These are phyloP conservation scores for Mugil cephalus DNA, from an alignment of 2,113 vertebrate genomes.

Conservation along the genomic window DNA sequence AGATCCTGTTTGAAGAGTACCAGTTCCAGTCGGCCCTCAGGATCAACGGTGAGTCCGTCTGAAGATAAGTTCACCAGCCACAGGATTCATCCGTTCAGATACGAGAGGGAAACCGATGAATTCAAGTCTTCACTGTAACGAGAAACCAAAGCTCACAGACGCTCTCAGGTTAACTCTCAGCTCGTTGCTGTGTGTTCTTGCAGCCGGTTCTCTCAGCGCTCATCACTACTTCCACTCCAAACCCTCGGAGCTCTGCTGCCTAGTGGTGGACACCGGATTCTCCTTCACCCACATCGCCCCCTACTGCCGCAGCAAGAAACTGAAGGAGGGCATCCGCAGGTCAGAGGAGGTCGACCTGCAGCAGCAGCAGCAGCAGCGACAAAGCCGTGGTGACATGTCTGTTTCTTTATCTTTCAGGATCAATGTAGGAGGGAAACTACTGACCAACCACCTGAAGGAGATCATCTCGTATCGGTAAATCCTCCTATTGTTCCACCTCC, in stretches of 20 bases:
- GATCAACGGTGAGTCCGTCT: slow-evolving; percentile 88
- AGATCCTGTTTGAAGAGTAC: slow-evolving; percentile 99
- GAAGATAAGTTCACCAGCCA: too few relatives aligned
- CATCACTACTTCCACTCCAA: slow-evolving; percentile 93
- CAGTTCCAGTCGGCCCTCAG: slow-evolving; percentile 96
- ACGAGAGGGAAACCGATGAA: too few relatives aligned
- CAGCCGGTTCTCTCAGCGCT: slow-evolving; percentile 94
- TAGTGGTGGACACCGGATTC: slow-evolving; percentile 96
- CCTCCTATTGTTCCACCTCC: neutral
- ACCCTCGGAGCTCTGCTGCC: slow-evolving; percentile 91
- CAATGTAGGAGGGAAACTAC: slow-evolving; percentile 96
- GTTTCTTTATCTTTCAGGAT: slow-evolving; percentile 83
- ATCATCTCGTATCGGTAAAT: slow-evolving; percentile 97
- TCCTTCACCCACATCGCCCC: slow-evolving; percentile 97
- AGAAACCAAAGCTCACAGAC: too few relatives aligned
- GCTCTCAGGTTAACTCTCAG: too few relatives aligned
- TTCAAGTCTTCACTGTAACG: too few relatives aligned
- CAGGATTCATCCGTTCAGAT: too few relatives aligned
- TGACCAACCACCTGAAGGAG: slow-evolving; percentile 99
- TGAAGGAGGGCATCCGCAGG: slow-evolving; percentile 97
- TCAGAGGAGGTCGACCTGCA: slow-evolving; percentile 43
- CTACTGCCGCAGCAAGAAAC: slow-evolving; percentile 95
- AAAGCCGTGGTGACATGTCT: neutral
- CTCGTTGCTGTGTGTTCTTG: slow-evolving; percentile 43
- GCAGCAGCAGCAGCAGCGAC: rapidly evolving